Base-by-base conservation (phyloP, 2,797 vertebrate genomes). In the Xyrichtys novacula region DNA sequence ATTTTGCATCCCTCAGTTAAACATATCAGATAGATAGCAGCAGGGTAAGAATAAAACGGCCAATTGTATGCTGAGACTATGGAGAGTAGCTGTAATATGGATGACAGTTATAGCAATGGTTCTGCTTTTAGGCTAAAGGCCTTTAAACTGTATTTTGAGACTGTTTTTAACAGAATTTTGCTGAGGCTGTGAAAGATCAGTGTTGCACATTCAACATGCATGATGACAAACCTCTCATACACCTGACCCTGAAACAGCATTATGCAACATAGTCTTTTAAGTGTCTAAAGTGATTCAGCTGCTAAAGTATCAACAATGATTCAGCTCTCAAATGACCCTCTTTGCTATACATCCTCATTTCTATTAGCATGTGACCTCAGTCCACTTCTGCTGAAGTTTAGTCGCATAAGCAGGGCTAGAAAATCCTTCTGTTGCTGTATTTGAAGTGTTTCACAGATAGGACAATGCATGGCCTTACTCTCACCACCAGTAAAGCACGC, bases 271-370 rank as follows among this genome's bases (percentile, higher is more conserved):
- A 53, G 71, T 76, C 29, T 85, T 80, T 78, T 68, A 72, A 80
- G 63, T 61, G 74, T 74, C 71, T 58, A 40, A 73, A 79, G 64
- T 87, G 71, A 82, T 73, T 85, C 74, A 76, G 31, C 52, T 39
- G 31, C 65, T 78, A 14, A 76, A 83, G 76, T 82, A 72, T 85
- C 81, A 82, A 76, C 84, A 85, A 32, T 84, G 84, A 83, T 75
- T 86, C 85, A 85, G 58, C 66, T 59, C 54, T 77, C 71, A 49
- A 78, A 76, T 79, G 52, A 20, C 43, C 54, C 70, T 71, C 62
- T 71, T 68, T 52, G 36, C 64, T 75, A 68, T 76, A 70, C 62
- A 71, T 74, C 49, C 71, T 71, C 42, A n/a, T 61, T 29, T 65
- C 38, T 64, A 68, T 75, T 75, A 61, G 22, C 52, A 56, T 60